Percentiles rank a stretch among this genome's conserved stretches.
Evolutionary conservation across 2,797 vertebrate genomes (phyloP).

Genomic region (Xerus rutilus): DNA sequence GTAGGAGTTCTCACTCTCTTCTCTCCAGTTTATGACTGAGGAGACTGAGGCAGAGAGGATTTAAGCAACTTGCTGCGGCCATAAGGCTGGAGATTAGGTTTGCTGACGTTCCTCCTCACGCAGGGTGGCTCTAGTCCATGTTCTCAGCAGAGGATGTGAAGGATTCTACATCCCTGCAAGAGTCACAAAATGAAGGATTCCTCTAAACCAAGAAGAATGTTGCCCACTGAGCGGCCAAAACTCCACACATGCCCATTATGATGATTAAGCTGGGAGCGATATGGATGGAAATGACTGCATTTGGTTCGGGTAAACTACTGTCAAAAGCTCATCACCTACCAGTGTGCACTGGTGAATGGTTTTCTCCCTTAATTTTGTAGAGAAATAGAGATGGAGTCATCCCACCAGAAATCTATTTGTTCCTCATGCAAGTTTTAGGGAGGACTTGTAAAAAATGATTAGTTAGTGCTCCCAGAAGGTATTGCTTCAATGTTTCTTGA

Average conservation of each 20-base stretch:
- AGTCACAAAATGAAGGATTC: background rate
- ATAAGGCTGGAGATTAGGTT: fast-evolving
- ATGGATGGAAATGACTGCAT: background rate
- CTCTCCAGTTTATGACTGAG: background rate
- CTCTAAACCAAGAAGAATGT: background rate
- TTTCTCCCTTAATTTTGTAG: background rate
- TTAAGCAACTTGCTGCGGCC: background rate
- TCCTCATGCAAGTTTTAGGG: background rate
- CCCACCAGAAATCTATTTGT: background rate
- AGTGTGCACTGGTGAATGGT: background rate
- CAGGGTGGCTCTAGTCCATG: background rate
- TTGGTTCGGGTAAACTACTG: background rate
- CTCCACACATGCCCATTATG: background rate
- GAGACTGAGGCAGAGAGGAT: background rate
- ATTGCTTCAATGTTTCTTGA: background rate
- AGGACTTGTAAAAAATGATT: background rate
- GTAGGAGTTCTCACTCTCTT: background rate
- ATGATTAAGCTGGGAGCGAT: background rate
- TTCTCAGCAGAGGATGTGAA: background rate
- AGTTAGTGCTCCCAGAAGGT: background rate
- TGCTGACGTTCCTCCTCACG: background rate
- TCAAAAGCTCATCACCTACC: background rate
- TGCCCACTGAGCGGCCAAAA: background rate
- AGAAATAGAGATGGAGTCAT: background rate
- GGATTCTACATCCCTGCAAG: background rate